Percentiles rank a stretch among this genome's conserved stretches.
These are phyloP conservation scores for Luidia sarsii DNA, from an alignment of 53 echinoderm and acorn worm genomes.

Conservation along the genomic window DNA sequence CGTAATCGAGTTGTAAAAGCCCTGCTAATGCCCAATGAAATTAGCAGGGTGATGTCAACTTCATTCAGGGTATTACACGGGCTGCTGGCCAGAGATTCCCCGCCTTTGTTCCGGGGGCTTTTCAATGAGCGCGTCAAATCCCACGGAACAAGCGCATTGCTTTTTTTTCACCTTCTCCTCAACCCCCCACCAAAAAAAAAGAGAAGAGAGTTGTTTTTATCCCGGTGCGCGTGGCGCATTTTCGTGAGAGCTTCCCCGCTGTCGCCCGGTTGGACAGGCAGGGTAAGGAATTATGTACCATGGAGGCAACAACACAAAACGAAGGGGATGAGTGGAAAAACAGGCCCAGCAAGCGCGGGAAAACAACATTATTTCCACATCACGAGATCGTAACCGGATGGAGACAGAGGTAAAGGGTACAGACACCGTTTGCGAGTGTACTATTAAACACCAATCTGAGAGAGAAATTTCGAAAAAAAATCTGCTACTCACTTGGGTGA, in stretches of 20 bases:
- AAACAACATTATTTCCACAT: too few species aligned
- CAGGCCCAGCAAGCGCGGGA: too few species aligned
- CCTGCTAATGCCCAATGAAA: slow-evolving; percentile 69
- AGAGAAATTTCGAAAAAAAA: neutral
- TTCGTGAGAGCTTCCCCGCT: neutral
- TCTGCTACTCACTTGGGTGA: slow-evolving; percentile 80
- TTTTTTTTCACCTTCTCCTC: too few species aligned
- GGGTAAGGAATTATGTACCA: too few species aligned
- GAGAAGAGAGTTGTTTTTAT: slow-evolving; percentile 29
- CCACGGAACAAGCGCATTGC: neutral
- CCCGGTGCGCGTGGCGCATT: slow-evolving; percentile 27
- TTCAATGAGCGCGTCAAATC: slow-evolving; percentile 30
- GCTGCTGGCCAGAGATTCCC: slow-evolving; percentile 61
- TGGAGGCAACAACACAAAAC: neutral
- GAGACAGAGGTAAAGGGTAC: too few species aligned
- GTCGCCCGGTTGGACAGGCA: too few species aligned
- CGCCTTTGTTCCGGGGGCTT: slow-evolving; percentile 1
- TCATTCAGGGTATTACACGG: slow-evolving; percentile 69
- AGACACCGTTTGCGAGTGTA: too few species aligned
- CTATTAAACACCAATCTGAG: neutral
- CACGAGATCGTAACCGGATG: too few species aligned
- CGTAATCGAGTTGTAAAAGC: slow-evolving; percentile 70
- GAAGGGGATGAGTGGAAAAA: neutral
- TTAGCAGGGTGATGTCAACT: slow-evolving; percentile 76
- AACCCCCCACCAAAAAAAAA: too few species aligned